These are phyloP conservation scores for Telenomus remus DNA, from an alignment of 1,140 invertebrate species.

Conservation along the genomic window DNA sequence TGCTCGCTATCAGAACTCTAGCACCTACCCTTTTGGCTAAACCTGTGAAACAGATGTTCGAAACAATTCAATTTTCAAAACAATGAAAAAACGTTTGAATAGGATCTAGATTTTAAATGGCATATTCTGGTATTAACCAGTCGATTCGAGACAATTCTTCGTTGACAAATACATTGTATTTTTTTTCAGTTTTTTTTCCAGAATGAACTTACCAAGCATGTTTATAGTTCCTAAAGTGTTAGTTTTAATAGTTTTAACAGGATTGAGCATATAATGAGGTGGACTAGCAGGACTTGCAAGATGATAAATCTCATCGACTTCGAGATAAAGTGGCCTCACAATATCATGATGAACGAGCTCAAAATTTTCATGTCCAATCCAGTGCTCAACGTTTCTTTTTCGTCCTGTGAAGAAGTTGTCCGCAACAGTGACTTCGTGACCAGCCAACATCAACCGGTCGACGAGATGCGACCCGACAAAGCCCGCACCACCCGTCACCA, in stretches of 20 bases:
- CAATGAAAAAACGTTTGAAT: too few relatives aligned
- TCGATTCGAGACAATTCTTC: too few relatives aligned
- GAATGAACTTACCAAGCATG: constrained; percentile 89
- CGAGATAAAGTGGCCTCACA: constrained; percentile 97
- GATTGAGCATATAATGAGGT: constrained; percentile 99
- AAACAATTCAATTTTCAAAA: not conserved
- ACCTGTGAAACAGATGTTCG: constrained; percentile 76
- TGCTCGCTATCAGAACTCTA: constrained; percentile 96
- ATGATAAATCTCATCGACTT: constrained; percentile 99
- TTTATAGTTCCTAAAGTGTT: constrained; percentile 99
- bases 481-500: constrained; percentile 97
- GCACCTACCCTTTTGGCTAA: constrained; percentile 95
- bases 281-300: constrained; percentile 98
- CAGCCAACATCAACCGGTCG: constrained; percentile 94
- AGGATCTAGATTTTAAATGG: too few relatives aligned
- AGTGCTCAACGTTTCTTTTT: constrained; percentile 98
- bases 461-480: constrained; percentile 99
- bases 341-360: constrained; percentile 99
- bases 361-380: constrained; percentile 99
- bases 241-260: constrained; percentile 99
- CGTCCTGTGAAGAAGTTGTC: constrained; percentile 99
- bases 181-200: too few relatives aligned
- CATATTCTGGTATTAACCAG: too few relatives aligned
- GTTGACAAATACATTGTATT: too few relatives aligned
- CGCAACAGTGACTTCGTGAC: constrained; percentile 98